A percentile compares a stretch with the other conserved stretches of the same genome.
Evolutionary conservation across 2,888 invertebrate genomes (phyloP).

Genomic region (Lamellibrachia columna): DNA sequence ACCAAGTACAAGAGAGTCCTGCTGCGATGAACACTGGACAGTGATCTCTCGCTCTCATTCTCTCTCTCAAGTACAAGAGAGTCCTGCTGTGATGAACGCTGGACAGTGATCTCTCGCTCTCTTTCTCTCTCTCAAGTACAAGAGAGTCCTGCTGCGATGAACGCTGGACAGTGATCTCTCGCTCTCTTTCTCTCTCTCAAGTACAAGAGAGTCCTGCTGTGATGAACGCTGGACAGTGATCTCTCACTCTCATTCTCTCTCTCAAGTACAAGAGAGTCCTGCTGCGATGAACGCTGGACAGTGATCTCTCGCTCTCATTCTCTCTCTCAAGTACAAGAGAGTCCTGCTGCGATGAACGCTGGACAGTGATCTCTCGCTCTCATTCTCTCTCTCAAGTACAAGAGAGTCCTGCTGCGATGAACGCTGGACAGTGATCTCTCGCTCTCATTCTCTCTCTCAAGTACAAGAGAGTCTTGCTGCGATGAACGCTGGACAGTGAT

Average conservation of each 20-base stretch:
- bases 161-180: no score
- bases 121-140: constrained; percentile 27
- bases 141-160: neutral
- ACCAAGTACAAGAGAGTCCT: constrained; percentile 34
- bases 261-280: no score
- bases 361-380: no score
- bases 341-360: neutral
- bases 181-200: neutral
- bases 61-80: constrained; percentile 30
- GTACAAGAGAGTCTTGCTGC: constrained; percentile 27
- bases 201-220: constrained; percentile 25
- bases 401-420: neutral
- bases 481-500: neutral
- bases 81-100: neutral
- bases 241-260: no score
- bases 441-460: constrained; percentile 13
- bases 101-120: no score
- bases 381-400: constrained; percentile 29
- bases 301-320: no score
- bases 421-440: no score
- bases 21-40: no score
- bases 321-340: constrained; percentile 30
- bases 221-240: no score
- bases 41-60: no score
- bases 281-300: no score